These are phyloP conservation scores for Pipa parva DNA, from an alignment of 2,113 vertebrate species.

Conservation along the genomic window DNA sequence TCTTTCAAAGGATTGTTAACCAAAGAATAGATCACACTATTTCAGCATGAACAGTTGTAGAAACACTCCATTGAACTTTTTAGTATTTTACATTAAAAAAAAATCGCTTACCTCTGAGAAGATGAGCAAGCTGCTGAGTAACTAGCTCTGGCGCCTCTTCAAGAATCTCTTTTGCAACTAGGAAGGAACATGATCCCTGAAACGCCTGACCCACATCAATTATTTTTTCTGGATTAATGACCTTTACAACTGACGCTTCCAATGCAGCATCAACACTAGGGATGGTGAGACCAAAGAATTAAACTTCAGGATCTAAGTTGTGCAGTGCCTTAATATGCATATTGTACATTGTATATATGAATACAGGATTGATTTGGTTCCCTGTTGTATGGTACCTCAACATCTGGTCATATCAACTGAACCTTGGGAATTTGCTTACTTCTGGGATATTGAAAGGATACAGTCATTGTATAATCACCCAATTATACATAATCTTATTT, in stretches of 20 bases:
- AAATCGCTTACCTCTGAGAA: slow-evolving; percentile 86
- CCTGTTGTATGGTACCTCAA: no score
- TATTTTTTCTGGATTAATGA: slow-evolving; percentile 75
- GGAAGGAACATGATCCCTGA: slow-evolving; percentile 62
- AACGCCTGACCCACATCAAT: slow-evolving; percentile 59
- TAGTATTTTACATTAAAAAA: slow-evolving; percentile 64
- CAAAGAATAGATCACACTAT: slow-evolving; percentile 82
- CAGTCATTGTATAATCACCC: no score
- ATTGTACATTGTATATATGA: no score
- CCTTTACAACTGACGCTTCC: slow-evolving; percentile 78
- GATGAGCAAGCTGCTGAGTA: slow-evolving; percentile 80
- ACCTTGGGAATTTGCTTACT: no score
- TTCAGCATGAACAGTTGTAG: slow-evolving; percentile 74
- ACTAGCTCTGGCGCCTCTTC: slow-evolving; percentile 84
- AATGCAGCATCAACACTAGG: slow-evolving; percentile 73
- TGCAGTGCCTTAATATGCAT: no score
- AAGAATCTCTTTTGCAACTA: slow-evolving; percentile 85
- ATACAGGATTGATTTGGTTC: no score
- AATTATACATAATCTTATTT: no score
- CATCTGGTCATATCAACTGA: no score
- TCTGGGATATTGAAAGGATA: no score
- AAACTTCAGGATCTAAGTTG: no score
- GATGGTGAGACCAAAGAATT: slow-evolving; percentile 43
- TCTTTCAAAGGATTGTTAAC: slow-evolving; percentile 85
- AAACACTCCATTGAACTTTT: slow-evolving; percentile 85